phyloP scores from a whole-genome alignment of 1,140 invertebrate genomes.

The Hirudo medicinalis region DNA sequence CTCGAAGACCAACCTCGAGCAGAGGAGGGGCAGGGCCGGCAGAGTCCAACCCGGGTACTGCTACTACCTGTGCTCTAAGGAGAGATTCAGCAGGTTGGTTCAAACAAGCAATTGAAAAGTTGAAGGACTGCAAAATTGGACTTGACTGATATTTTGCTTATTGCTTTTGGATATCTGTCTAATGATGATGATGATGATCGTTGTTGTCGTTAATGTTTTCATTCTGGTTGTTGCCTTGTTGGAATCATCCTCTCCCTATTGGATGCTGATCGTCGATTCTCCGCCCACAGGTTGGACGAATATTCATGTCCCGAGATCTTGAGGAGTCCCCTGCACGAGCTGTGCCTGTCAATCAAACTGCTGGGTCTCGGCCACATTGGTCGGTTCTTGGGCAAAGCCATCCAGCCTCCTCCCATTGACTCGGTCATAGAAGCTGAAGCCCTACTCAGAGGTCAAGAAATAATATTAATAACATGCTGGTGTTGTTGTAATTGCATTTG shows the following conservation, averaged over 20 bases:
- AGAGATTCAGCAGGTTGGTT: constrained; percentile 33
- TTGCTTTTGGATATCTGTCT: neutral
- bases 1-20: constrained; percentile 50
- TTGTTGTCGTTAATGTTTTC: neutral
- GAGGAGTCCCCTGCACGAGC: constrained; percentile 78
- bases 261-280: constrained; percentile 11
- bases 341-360: constrained; percentile 44
- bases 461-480: too few relatives aligned
- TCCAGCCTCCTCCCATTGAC: constrained; percentile 45
- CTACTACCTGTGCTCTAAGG: constrained; percentile 56
- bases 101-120: neutral
- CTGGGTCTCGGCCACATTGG: constrained; percentile 41
- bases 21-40: constrained; percentile 55
- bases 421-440: constrained; percentile 45
- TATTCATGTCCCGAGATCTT: constrained; percentile 91
- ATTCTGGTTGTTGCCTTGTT: neutral
- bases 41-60: constrained; percentile 59
- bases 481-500: too few relatives aligned
- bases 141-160: neutral
- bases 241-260: neutral
- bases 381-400: constrained; percentile 42
- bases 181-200: neutral
- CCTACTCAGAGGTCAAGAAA: constrained; percentile 35
- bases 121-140: neutral
- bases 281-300: constrained; percentile 60